Conservation (phyloP, 2,113 vertebrate species). For the Lontra canadensis region DNA sequence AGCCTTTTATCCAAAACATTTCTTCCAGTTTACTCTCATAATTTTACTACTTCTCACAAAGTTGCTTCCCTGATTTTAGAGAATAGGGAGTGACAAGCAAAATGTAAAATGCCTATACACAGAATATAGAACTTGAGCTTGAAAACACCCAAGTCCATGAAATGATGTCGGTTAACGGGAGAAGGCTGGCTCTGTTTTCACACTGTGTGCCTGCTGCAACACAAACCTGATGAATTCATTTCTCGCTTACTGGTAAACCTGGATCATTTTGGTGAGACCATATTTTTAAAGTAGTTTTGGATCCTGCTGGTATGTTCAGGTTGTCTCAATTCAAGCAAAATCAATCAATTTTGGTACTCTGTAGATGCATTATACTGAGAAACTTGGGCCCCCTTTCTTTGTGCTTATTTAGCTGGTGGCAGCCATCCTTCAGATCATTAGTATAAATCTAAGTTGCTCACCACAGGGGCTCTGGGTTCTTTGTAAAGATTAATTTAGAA, state of each 20-base stretch:
- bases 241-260: neutral
- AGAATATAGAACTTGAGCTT: neutral
- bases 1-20: conserved; percentile 71
- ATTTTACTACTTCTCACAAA: conserved; percentile 11
- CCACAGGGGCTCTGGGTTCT: neutral
- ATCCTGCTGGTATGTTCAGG: conserved; percentile 48
- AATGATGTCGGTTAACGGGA: neutral
- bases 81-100: conserved; percentile 21
- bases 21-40: conserved; percentile 73
- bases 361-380: neutral
- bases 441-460: neutral
- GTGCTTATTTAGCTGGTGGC: neutral
- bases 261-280: neutral
- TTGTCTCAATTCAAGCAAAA: neutral
- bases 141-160: neutral
- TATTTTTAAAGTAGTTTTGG: conserved; percentile 32
- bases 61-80: neutral
- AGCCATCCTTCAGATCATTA: conserved; percentile 29
- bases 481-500: conserved; percentile 69
- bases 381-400: neutral
- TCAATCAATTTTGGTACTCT: neutral
- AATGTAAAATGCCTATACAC: neutral
- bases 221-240: neutral
- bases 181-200: neutral
- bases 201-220: neutral